phyloP scores from a whole-genome alignment of 1,140 invertebrate genomes.

The Lasioglossum baleicum region DNA sequence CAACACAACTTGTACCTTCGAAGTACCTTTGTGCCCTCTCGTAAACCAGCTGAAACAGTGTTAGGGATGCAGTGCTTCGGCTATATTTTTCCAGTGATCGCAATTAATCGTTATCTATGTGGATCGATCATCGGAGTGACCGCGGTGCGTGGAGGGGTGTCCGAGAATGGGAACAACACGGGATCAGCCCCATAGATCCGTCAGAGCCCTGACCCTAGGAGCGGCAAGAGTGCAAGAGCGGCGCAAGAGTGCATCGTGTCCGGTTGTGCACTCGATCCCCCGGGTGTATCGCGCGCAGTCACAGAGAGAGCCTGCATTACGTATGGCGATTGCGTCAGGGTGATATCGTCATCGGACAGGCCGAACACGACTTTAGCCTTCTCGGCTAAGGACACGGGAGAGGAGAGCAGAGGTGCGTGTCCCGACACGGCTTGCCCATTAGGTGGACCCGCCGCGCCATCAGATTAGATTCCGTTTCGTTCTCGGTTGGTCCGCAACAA shows the following conservation, averaged over 20 bases:
- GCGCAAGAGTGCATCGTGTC: not conserved
- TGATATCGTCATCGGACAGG: constrained; percentile 62
- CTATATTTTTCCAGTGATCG: too few relatives aligned
- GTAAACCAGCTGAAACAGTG: too few relatives aligned
- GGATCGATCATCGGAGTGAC: too few relatives aligned
- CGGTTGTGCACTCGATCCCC: constrained; percentile 18
- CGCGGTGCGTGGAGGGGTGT: too few relatives aligned
- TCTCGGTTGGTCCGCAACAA: constrained; percentile 53
- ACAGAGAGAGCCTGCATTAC: constrained; percentile 49
- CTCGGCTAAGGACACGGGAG: constrained; percentile 51
- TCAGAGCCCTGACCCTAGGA: constrained; percentile 6
- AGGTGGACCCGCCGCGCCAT: constrained; percentile 73
- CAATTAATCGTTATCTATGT: too few relatives aligned
- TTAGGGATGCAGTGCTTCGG: too few relatives aligned
- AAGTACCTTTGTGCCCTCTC: too few relatives aligned
- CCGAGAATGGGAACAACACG: not conserved
- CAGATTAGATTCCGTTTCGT: constrained; percentile 75
- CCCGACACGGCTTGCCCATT: constrained; percentile 78
- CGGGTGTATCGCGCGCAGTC: constrained; percentile 20
- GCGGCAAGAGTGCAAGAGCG: too few relatives aligned
- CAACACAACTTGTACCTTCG: too few relatives aligned
- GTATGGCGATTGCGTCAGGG: constrained; percentile 59
- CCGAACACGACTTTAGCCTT: constrained; percentile 71
- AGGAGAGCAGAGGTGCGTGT: constrained; percentile 72
- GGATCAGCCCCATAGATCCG: not conserved